These are phyloP conservation scores for Drosophila mojavensis DNA, from an alignment of 1,140 invertebrate species.

Conservation along the genomic window DNA sequence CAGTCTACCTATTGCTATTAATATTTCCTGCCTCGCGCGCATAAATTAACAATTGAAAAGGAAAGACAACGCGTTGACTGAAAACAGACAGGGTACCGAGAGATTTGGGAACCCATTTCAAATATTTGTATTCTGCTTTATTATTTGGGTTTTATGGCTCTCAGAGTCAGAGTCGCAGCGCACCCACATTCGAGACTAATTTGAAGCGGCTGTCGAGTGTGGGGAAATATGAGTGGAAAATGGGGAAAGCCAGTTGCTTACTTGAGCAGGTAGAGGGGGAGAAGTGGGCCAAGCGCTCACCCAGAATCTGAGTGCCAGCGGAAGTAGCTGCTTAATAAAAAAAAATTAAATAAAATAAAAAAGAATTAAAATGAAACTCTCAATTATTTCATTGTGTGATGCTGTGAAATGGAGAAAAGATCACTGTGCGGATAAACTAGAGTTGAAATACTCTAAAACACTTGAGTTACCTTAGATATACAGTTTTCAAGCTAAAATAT, in stretches of 20 bases:
- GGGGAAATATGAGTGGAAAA: constrained; percentile 12
- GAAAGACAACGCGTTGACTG: background rate
- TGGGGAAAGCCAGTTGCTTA: constrained; percentile 19
- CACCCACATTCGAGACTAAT: constrained; percentile 54
- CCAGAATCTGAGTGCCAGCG: constrained; percentile 47
- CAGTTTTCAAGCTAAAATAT: background rate
- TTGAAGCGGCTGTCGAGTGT: background rate
- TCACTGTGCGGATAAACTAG: constrained; percentile 20
- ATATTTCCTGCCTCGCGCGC: constrained; percentile 78
- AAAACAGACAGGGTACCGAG: background rate
- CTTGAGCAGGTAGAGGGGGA: background rate
- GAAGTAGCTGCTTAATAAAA: constrained; percentile 54
- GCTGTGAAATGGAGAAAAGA: constrained; percentile 18
- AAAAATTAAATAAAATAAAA: background rate
- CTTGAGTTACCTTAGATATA: background rate
- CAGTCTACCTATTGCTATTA: constrained; percentile 58
- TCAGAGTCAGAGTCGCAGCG: constrained; percentile 34
- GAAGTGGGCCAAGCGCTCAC: constrained; percentile 10
- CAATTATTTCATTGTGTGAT: constrained; percentile 43
- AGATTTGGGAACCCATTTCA: constrained; percentile 63
- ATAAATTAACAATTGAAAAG: constrained; percentile 63
- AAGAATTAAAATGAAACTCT: constrained; percentile 17
- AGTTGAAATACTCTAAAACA: constrained; percentile 29
- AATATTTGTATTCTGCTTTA: constrained; percentile 39
- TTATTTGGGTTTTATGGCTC: constrained; percentile 59